phyloP scores from a whole-genome alignment of 2,888 invertebrate species.

The Pyralis farinalis region DNA sequence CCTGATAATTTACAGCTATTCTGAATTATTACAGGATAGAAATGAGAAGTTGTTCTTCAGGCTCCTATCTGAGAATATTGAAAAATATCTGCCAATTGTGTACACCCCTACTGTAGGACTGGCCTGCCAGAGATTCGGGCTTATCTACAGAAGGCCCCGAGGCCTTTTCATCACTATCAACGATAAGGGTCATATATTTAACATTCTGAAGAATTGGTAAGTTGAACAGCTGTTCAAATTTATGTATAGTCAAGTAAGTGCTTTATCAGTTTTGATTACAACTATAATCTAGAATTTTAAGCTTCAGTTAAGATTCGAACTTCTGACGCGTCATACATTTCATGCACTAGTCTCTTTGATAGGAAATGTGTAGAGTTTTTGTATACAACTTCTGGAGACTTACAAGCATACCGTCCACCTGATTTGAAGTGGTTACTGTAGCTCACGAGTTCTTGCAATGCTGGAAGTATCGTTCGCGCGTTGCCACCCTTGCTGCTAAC shows the following conservation, averaged over 20 bases:
- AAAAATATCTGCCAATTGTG: slow-evolving; percentile 97
- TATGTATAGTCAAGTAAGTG: too few relatives aligned
- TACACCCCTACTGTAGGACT: slow-evolving; percentile 99
- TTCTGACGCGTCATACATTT: too few relatives aligned
- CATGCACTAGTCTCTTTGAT: too few relatives aligned
- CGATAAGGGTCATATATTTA: slow-evolving; percentile 95
- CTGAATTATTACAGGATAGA: slow-evolving; percentile 86
- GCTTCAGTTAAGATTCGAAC: not conserved
- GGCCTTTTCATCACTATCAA: slow-evolving; percentile 98
- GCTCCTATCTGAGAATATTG: slow-evolving; percentile 94
- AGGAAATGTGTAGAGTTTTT: too few relatives aligned
- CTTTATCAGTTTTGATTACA: not conserved
- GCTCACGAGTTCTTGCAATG: too few relatives aligned
- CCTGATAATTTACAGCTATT: slow-evolving; percentile 36
- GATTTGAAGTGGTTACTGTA: too few relatives aligned
- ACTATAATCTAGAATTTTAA: too few relatives aligned
- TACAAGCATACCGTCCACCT: too few relatives aligned
- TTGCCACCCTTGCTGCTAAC: too few relatives aligned
- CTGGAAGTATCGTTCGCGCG: too few relatives aligned
- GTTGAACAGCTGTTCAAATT: slow-evolving; percentile 30
- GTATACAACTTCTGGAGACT: too few relatives aligned
- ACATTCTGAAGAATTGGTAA: slow-evolving; percentile 95
- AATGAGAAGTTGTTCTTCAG: slow-evolving; percentile 98
- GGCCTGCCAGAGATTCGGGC: slow-evolving; percentile 98
- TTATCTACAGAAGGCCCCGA: slow-evolving; percentile 95